These are phyloP conservation scores for Atrina japonica DNA, from an alignment of 2,888 invertebrate species.

Conservation along the genomic window DNA sequence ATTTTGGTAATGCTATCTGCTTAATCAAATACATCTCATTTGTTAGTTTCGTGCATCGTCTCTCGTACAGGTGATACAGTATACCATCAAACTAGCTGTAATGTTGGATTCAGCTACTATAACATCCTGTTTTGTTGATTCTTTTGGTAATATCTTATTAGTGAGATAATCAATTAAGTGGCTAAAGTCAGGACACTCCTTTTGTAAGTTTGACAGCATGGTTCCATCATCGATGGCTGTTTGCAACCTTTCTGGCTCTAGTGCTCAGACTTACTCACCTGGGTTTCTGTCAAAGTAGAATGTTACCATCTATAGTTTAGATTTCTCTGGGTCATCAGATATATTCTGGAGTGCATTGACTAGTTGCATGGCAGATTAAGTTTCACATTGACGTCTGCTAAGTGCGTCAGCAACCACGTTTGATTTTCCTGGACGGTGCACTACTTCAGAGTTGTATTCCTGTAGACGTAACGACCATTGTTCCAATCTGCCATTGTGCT, in stretches of 20 bases:
- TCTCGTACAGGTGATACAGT: constrained; percentile 25
- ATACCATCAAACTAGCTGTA: constrained; percentile 8
- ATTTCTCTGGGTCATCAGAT: too few relatives aligned
- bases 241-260: not conserved
- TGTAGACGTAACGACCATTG: constrained; percentile 34
- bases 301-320: not conserved
- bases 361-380: too few relatives aligned
- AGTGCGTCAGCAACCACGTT: constrained; percentile 12
- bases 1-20: too few relatives aligned
- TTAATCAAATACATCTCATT: not conserved
- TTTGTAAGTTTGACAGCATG: constrained; percentile 1
- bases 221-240: not conserved
- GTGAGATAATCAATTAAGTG: constrained; percentile 16
- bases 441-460: constrained; percentile 28
- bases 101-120: constrained; percentile 17
- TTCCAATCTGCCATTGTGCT: constrained; percentile 30
- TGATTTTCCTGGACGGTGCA: constrained; percentile 18
- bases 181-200: constrained; percentile 28
- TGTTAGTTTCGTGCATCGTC: constrained; percentile 2
- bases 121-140: not conserved
- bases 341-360: too few relatives aligned
- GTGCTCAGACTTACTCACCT: not conserved
- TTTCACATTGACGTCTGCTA: not conserved
- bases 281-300: not conserved
- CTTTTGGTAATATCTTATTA: constrained; percentile 8